These are phyloP conservation scores for Brienomyrus brachyistius DNA, from an alignment of 2,113 vertebrate genomes.

Conservation along the genomic window DNA sequence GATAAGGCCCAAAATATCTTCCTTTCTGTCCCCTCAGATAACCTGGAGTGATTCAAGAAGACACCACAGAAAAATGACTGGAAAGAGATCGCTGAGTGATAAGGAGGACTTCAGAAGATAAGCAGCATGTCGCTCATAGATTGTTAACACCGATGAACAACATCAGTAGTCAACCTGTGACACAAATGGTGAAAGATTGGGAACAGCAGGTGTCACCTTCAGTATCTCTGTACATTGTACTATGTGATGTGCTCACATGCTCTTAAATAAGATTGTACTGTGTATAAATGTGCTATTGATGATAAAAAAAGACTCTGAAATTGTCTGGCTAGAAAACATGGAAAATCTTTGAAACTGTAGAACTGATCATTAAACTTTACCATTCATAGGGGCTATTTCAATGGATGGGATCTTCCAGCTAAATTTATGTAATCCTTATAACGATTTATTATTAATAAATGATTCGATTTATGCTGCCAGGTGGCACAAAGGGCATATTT, in stretches of 20 bases:
- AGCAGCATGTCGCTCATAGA: not conserved
- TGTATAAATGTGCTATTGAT: not conserved
- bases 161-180: not conserved
- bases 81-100: not conserved
- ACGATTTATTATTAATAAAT: not conserved
- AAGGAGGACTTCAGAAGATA: not conserved
- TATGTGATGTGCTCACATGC: not conserved
- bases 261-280: not conserved
- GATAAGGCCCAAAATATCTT: constrained; percentile 3
- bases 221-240: not conserved
- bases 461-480: not conserved
- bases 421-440: not conserved
- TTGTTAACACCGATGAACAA: not conserved
- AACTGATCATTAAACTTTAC: not conserved
- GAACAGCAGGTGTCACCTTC: not conserved
- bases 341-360: not conserved
- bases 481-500: not conserved
- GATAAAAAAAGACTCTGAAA: not conserved
- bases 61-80: not conserved
- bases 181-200: not conserved
- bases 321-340: not conserved
- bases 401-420: not conserved
- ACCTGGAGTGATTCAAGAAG: not conserved
- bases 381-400: not conserved
- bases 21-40: not conserved